phyloP scores from a whole-genome alignment of 2,888 invertebrate genomes.

The Zygothrica quintamaculata region DNA sequence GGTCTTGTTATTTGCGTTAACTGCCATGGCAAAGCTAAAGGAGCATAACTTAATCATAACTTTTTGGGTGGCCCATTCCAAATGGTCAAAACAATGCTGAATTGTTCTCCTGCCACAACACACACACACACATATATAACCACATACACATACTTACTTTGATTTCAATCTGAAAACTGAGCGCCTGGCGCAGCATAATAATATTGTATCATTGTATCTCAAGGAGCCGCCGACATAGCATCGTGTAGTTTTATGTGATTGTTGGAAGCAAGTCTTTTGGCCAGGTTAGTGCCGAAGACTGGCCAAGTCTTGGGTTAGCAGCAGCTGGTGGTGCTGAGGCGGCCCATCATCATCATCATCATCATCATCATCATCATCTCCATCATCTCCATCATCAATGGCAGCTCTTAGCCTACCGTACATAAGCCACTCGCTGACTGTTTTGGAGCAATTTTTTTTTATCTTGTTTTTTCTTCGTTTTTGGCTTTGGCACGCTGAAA shows the following conservation, averaged over 20 bases:
- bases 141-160: slow-evolving; percentile 53
- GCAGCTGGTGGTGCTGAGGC: slow-evolving; percentile 13
- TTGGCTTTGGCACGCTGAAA: slow-evolving; percentile 77
- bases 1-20: slow-evolving; percentile 71
- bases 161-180: slow-evolving; percentile 74
- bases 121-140: slow-evolving; percentile 27
- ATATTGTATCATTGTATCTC: slow-evolving; percentile 78
- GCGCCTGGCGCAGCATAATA: slow-evolving; percentile 72
- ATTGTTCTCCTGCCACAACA: slow-evolving; percentile 63
- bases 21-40: slow-evolving; percentile 25
- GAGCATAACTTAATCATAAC: slow-evolving; percentile 82
- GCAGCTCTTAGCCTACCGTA: slow-evolving; percentile 77
- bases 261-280: slow-evolving; percentile 41
- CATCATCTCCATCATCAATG: slow-evolving; percentile 77
- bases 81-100: slow-evolving; percentile 75
- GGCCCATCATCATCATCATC: slow-evolving; percentile 75
- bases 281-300: slow-evolving; percentile 22
- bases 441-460: slow-evolving; percentile 14
- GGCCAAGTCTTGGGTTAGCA: slow-evolving; percentile 2
- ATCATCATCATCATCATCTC: too few relatives aligned
- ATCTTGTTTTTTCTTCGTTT: slow-evolving; percentile 28
- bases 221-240: slow-evolving; percentile 68
- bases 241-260: slow-evolving; percentile 47
- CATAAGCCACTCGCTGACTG: slow-evolving; percentile 41
- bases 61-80: slow-evolving; percentile 79